phyloP scores from a whole-genome alignment of 2,888 invertebrate genomes.

The Gerris lacustris region DNA sequence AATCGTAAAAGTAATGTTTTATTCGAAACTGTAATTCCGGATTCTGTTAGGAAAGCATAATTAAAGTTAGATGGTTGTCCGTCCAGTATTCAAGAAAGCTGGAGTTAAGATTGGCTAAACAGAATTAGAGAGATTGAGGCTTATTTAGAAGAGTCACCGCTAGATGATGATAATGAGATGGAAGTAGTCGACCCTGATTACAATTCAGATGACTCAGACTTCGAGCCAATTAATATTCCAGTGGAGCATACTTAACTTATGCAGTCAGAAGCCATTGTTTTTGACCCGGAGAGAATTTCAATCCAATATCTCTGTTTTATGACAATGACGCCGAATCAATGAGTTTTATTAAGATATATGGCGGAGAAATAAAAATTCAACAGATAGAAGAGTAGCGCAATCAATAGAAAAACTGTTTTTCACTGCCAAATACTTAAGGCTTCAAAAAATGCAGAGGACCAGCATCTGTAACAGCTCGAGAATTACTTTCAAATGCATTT shows the following conservation, averaged over 20 bases:
- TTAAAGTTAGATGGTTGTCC: background rate
- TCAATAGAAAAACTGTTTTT: background rate
- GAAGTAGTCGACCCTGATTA: no score
- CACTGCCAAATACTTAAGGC: constrained; percentile 1
- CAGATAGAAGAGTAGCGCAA: constrained; percentile 8
- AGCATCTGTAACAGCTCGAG: background rate
- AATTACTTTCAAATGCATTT: constrained; percentile 1
- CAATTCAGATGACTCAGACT: constrained; percentile 4
- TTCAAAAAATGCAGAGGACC: constrained; percentile 13
- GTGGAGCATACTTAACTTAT: background rate
- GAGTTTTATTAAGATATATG: constrained; percentile 20
- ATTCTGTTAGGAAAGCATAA: background rate
- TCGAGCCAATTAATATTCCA: constrained; percentile 11
- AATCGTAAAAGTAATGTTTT: background rate
- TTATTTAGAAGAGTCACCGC: no score
- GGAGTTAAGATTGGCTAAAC: background rate
- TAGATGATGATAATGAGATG: no score
- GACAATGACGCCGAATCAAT: constrained; percentile 16
- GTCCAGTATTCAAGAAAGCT: background rate
- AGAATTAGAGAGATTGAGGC: no score
- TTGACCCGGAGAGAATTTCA: constrained; percentile 18
- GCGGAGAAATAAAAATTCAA: constrained; percentile 16
- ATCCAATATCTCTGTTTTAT: constrained; percentile 16
- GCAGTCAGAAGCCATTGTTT: constrained; percentile 15
- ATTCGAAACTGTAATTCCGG: background rate